Evolutionary conservation across 2,888 invertebrate genomes (phyloP), one percentile per base, ranked within the genome.

Genomic region (Drosophila paranaensis): DNA sequence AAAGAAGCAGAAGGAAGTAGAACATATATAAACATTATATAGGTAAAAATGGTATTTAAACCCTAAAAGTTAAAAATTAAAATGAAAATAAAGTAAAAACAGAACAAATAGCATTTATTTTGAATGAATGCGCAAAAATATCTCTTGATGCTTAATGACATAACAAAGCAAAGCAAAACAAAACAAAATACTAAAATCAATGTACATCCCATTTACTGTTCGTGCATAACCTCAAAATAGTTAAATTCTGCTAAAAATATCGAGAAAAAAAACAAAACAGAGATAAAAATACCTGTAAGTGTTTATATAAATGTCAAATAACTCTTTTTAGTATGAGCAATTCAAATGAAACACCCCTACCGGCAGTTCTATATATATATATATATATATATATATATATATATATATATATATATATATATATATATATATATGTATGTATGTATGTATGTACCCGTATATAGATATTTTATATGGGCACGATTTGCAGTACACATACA

Each of bases 291-390:
- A 60, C 37, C 5, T 50, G n/a, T 74, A 79, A 60, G 60, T 30
- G 79, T 77, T 65, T 65, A 76, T 66, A 73, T 66, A 66, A 77
- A 65, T 66, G 61, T 69, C 60, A 81, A 14, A 33, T 58, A 66
- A 77, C 33, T 70, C 51, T 70, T 63, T 73, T 60, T 72, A 77
- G 72, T 77, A 57, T 70, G 65, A 77, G 61, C 64, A 87, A 82
- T 48, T 48, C 48, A 48, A 48, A 88, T 86, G 82, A 83, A 89
- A 83, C 82, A 83, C 81, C 82, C 89, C 82, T 83, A 83, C 82
- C 82, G 82, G 74, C 84, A 88, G 72, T 74, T 84, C 73, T 82
- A 81, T 67, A 62, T 48, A 55, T 53, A 53, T 33, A 11, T 43
- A n/a, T 16, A 40, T n/a, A 40, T 40, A 40, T 42, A 42, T 30